A percentile compares a stretch with the other conserved stretches of the same genome.
phyloP scores from a whole-genome alignment of 2,888 invertebrate species.

The Trichogramma dendrolimi region DNA sequence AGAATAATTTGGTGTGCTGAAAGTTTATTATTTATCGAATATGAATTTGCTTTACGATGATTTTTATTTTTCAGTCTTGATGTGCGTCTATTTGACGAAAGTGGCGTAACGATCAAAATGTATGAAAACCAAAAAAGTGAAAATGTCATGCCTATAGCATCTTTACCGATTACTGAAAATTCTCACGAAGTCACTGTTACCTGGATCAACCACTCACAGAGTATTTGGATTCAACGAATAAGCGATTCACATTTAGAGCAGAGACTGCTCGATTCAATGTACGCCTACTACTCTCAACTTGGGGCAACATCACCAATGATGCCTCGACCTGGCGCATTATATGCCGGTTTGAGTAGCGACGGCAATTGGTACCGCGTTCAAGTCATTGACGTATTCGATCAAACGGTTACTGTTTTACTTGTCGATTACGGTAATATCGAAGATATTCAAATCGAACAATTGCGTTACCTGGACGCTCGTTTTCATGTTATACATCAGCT shows the following conservation, averaged over 20 bases:
- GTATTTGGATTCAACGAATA: constrained; percentile 62
- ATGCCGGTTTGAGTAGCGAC: constrained; percentile 64
- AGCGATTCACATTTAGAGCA: constrained; percentile 54
- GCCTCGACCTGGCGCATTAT: constrained; percentile 57
- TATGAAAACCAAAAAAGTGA: constrained; percentile 47
- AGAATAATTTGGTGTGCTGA: constrained; percentile 4
- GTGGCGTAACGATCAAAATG: constrained; percentile 37
- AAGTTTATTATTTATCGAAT: too few relatives aligned
- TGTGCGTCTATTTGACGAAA: constrained; percentile 61
- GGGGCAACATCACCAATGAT: constrained; percentile 50
- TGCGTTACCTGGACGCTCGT: constrained; percentile 49
- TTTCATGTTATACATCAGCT: constrained; percentile 44
- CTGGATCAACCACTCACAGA: constrained; percentile 58
- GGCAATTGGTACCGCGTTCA: constrained; percentile 70
- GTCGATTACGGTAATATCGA: constrained; percentile 72
- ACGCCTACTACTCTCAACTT: constrained; percentile 58
- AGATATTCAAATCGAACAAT: constrained; percentile 51
- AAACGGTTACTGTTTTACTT: constrained; percentile 56
- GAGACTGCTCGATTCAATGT: constrained; percentile 56
- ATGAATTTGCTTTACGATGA: neutral
- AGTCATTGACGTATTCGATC: constrained; percentile 53
- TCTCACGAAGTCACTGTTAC: constrained; percentile 61
- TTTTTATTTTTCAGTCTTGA: constrained; percentile 56
- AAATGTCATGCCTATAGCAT: constrained; percentile 58
- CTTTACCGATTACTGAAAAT: constrained; percentile 61